Evolutionary conservation across 2,113 vertebrate species (phyloP).

Genomic region (Callopanchax toddi): DNA sequence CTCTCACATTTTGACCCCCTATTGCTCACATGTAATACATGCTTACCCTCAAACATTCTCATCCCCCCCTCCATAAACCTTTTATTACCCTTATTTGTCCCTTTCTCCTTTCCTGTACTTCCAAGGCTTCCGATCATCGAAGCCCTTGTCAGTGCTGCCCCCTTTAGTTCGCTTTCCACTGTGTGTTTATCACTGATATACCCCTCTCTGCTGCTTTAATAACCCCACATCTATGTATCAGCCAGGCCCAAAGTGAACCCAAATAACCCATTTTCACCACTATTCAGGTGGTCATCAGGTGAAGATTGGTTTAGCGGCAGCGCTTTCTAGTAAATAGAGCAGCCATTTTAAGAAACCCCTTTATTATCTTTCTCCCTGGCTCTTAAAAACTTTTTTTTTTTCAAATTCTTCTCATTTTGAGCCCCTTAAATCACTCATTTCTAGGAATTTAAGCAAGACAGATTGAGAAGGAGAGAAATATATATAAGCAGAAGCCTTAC

Average conservation of each 20-base stretch:
- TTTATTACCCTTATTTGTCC: slow-evolving; percentile 57
- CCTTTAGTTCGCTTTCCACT: slow-evolving; percentile 49
- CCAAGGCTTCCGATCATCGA: slow-evolving; percentile 37
- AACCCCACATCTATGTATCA: slow-evolving; percentile 43
- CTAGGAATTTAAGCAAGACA: slow-evolving; percentile 53
- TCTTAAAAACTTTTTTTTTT: slow-evolving; percentile 37
- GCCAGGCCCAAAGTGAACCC: slow-evolving; percentile 52
- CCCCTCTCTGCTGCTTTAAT: slow-evolving; percentile 50
- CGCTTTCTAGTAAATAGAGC: slow-evolving; percentile 5
- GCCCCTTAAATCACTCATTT: slow-evolving; percentile 51
- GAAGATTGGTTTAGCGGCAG: slow-evolving; percentile 10
- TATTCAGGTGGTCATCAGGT: slow-evolving; percentile 11
- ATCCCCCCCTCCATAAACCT: slow-evolving; percentile 30
- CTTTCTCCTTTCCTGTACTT: slow-evolving; percentile 25
- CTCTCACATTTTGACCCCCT: slow-evolving; percentile 62
- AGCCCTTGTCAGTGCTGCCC: slow-evolving; percentile 67
- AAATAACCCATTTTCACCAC: slow-evolving; percentile 50
- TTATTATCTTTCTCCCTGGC: slow-evolving; percentile 31
- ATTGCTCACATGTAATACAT: slow-evolving; percentile 53
- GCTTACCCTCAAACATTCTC: slow-evolving; percentile 27
- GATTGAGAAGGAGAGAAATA: slow-evolving; percentile 29
- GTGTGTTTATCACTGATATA: slow-evolving; percentile 52
- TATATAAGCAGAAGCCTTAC: slow-evolving; percentile 28
- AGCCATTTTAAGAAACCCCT: slow-evolving; percentile 38
- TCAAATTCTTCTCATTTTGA: slow-evolving; percentile 14